phyloP scores from a whole-genome alignment of 2,113 vertebrate species.

The Protobothrops flavoviridis region DNA sequence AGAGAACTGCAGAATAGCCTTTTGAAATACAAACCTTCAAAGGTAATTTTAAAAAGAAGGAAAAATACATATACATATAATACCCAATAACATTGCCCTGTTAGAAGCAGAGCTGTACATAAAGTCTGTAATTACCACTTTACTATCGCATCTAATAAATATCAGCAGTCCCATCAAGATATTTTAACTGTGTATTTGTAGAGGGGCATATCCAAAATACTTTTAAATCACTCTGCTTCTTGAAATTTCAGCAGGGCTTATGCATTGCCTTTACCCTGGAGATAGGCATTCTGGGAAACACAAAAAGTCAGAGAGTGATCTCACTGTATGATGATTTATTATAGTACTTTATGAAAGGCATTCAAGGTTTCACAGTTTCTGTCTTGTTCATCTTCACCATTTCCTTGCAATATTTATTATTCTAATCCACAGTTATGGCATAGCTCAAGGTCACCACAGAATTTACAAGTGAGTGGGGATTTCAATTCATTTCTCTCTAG shows the following conservation, averaged over 20 bases:
- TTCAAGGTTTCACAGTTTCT: conserved; percentile 4
- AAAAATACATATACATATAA: background rate
- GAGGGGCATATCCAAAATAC: background rate
- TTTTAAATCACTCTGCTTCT: background rate
- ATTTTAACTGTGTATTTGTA: background rate
- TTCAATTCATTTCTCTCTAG: background rate
- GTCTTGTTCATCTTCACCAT: background rate
- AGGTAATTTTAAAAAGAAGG: background rate
- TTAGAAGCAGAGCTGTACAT: background rate
- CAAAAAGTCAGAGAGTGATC: background rate
- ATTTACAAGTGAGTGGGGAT: conserved; percentile 2
- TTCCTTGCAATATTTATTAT: conserved; percentile 22
- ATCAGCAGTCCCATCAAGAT: background rate
- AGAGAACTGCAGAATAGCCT: background rate
- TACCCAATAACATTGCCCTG: background rate
- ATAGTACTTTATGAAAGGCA: background rate
- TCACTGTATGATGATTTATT: conserved; percentile 14
- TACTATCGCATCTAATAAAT: background rate
- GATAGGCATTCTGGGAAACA: background rate
- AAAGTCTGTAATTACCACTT: background rate
- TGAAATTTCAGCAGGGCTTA: background rate
- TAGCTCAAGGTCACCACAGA: conserved; percentile 15
- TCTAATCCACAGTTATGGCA: conserved; percentile 6
- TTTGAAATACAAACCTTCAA: conserved; percentile 8
- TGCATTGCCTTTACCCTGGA: background rate